Base-by-base conservation (phyloP, 2,797 vertebrate species). In the Pseudomugil gertrudae region DNA sequence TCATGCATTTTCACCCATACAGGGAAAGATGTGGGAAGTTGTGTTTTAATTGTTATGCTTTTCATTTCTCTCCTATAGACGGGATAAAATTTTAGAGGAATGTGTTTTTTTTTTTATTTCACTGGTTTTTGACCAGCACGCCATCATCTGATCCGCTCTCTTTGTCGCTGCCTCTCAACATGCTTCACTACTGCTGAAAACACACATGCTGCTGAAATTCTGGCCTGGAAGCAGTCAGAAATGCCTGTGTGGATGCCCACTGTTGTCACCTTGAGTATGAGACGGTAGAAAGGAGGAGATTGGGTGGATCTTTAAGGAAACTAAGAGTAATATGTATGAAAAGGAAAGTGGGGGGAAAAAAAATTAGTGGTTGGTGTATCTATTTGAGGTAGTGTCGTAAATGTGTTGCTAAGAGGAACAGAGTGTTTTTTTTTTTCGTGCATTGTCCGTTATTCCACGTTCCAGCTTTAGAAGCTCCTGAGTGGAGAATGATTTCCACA, bases 331-430 rank as follows among this genome's bases (percentile, higher is more conserved):
- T 70, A 9, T 2, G 1, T 48, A 53, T 80, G 11, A 45, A 63
- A 63, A 69, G 6, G 15, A 11, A 77, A 85, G 77, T 51, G 24
- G 3, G 15, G 24, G 2, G 59, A 78, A 76, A 59, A 17, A 36
- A 36, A 29, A 29, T 29, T 71, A 30, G 32, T 21, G 38, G 62
- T 65, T 36, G 9, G 9, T 10, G 4, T 56, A 26, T 73, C 59
- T 72, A 50, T 77, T 79, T 21, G 23, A 69, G 59, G 65, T 70
- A 13, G 65, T 10, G 0, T 36, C 48, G 54, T 56, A 21, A 72
- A 66, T 84, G 32, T 84, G 79, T 92, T 90, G 87, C 90, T 87
- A 83, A 79, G 88, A 68, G 81, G 73, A 85, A 78, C 80, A 74
- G n/a, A 55, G 54, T 73, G 60, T 87, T 74, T 78, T 4, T 38